A percentile compares a stretch with the other conserved stretches of the same genome.
Evolutionary conservation across 1,140 invertebrate species (phyloP).

Genomic region (Brachionus calyciflorus): DNA sequence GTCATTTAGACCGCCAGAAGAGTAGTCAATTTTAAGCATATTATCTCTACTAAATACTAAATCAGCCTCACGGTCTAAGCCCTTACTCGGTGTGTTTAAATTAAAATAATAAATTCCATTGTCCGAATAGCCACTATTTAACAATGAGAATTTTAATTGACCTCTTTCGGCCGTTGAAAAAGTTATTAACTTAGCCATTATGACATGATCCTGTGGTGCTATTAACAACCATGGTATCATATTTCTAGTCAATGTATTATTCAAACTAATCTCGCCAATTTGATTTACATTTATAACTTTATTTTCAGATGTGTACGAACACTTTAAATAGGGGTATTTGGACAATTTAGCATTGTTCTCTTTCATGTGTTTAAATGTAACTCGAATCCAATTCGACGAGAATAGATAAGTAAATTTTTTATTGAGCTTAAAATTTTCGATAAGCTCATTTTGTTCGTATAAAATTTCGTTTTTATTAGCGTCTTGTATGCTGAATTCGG

Average conservation of each 20-base stretch:
- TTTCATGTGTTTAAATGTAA: constrained; percentile 28
- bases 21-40: constrained; percentile 15
- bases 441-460: constrained; percentile 16
- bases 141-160: constrained; percentile 15
- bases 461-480: constrained; percentile 25
- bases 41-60: constrained; percentile 8
- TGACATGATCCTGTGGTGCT: constrained; percentile 10
- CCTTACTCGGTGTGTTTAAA: background rate
- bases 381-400: constrained; percentile 14
- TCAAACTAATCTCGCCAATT: background rate
- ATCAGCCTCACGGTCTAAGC: constrained; percentile 9
- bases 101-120: constrained; percentile 28
- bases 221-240: constrained; percentile 34
- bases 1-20: constrained; percentile 1
- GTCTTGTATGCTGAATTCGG: constrained; percentile 1
- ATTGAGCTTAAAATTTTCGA: constrained; percentile 17
- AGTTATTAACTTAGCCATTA: background rate
- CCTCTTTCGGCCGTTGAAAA: background rate
- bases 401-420: constrained; percentile 5
- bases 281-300: constrained; percentile 1
- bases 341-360: constrained; percentile 18
- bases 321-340: constrained; percentile 30
- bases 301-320: constrained; percentile 15
- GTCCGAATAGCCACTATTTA: constrained; percentile 17
- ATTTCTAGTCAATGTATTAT: background rate